Conservation (phyloP, 2,888 invertebrate genomes). For the Pollenia griseotomentosa region DNA sequence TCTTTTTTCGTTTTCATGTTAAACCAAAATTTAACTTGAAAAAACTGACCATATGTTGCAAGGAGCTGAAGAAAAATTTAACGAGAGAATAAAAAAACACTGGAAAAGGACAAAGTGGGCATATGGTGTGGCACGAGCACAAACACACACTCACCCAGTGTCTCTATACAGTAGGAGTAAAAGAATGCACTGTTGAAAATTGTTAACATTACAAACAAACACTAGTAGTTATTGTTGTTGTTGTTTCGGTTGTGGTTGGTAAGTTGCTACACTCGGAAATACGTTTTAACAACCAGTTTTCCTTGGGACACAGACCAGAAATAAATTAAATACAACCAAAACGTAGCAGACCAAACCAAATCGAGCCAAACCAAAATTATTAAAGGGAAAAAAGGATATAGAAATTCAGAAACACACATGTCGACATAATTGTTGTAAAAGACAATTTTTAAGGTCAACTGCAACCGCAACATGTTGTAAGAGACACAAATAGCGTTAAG, state of each 20-base stretch:
- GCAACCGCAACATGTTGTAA: conserved; percentile 72
- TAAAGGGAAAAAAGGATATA: conserved; percentile 20
- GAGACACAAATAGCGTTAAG: conserved; percentile 8
- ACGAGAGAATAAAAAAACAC: conserved; percentile 30
- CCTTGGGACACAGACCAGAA: conserved; percentile 53
- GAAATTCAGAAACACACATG: neutral
- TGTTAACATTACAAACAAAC: conserved; percentile 41
- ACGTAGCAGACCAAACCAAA: conserved; percentile 59
- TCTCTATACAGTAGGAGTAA: neutral
- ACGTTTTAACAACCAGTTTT: conserved; percentile 27
- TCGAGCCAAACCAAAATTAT: conserved; percentile 41
- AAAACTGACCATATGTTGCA: conserved; percentile 70
- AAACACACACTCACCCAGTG: conserved; percentile 5
- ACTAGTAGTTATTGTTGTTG: conserved; percentile 1
- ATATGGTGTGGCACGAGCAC: conserved; percentile 64
- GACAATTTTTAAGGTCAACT: conserved; percentile 54
- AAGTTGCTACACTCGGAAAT: conserved; percentile 3
- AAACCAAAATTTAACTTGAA: conserved; percentile 59
- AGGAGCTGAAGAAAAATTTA: conserved; percentile 18
- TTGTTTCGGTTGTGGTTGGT: neutral
- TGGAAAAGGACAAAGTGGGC: conserved; percentile 59
- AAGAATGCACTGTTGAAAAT: neutral
- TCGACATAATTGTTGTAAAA: conserved; percentile 8
- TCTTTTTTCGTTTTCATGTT: conserved; percentile 25
- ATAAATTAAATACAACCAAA: conserved; percentile 67